phyloP scores from a whole-genome alignment of 2,888 invertebrate species.

The Cataglyphis livida region DNA sequence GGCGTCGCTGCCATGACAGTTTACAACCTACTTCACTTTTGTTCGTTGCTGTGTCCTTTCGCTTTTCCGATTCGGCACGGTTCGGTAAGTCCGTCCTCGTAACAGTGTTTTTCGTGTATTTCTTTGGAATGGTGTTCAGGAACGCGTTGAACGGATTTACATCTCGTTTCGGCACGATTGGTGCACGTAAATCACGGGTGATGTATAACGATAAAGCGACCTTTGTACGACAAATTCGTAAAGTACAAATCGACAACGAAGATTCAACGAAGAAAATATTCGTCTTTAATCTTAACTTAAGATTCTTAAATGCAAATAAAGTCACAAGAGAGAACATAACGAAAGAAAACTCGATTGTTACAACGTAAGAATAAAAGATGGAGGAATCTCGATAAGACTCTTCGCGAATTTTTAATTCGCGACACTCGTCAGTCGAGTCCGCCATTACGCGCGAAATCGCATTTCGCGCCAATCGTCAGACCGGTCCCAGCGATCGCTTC shows the following conservation, averaged over 20 bases:
- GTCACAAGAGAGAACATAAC: background rate
- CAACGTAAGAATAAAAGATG: background rate
- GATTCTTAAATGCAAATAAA: too few relatives aligned
- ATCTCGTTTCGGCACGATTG: background rate
- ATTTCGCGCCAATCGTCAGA: too few relatives aligned
- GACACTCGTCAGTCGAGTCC: background rate
- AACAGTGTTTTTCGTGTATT: background rate
- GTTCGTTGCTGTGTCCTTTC: background rate
- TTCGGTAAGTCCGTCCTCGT: background rate
- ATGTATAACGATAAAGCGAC: background rate
- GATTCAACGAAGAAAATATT: background rate
- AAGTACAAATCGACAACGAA: background rate
- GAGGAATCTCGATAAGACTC: background rate
- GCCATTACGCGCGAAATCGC: background rate
- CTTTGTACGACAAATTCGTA: background rate
- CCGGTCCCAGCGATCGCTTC: background rate
- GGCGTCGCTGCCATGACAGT: background rate
- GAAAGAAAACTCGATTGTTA: background rate
- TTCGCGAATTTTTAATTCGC: background rate
- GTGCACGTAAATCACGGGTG: background rate
- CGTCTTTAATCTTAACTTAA: background rate
- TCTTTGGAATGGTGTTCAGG: background rate
- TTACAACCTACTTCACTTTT: background rate
- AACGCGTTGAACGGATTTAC: background rate
- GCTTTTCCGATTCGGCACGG: background rate